A percentile compares a stretch with the other conserved stretches of the same genome.
Evolutionary conservation across 2,888 invertebrate species (phyloP).

Genomic region (Drosophila barbarae): DNA sequence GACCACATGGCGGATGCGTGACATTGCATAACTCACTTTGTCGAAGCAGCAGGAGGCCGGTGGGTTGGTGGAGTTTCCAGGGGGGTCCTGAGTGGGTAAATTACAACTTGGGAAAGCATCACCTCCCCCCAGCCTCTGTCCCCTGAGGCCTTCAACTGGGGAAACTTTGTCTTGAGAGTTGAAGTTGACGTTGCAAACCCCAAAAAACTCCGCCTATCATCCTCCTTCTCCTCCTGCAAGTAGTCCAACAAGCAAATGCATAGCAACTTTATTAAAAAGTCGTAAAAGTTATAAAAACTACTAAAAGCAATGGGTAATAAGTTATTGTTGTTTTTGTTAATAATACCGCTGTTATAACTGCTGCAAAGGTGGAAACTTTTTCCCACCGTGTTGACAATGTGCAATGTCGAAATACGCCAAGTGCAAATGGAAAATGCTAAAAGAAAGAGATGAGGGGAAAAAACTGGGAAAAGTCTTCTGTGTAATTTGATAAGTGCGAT

Average conservation of each 20-base stretch:
- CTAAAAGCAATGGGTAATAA: slow-evolving; percentile 72
- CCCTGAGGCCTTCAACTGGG: slow-evolving; percentile 18
- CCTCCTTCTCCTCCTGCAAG: neutral
- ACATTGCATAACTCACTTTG: slow-evolving; percentile 57
- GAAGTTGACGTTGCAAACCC: slow-evolving; percentile 30
- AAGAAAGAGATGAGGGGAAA: neutral
- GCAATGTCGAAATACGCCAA: slow-evolving; percentile 29
- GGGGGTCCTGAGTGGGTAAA: slow-evolving; percentile 24
- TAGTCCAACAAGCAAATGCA: slow-evolving; percentile 64
- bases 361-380: slow-evolving; percentile 27
- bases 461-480: slow-evolving; percentile 12
- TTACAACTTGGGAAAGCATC: slow-evolving; percentile 28
- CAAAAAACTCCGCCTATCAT: slow-evolving; percentile 11
- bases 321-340: slow-evolving; percentile 60
- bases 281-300: slow-evolving; percentile 73
- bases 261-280: slow-evolving; percentile 73
- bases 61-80: neutral
- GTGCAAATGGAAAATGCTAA: slow-evolving; percentile 27
- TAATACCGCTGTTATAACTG: slow-evolving; percentile 35
- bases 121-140: neutral
- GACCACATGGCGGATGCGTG: slow-evolving; percentile 52
- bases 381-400: slow-evolving; percentile 37
- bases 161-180: slow-evolving; percentile 67
- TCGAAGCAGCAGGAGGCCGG: slow-evolving; percentile 3
- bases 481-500: slow-evolving; percentile 46